phyloP scores from a whole-genome alignment of 2,888 invertebrate genomes.

The Dryocosmus kuriphilus region DNA sequence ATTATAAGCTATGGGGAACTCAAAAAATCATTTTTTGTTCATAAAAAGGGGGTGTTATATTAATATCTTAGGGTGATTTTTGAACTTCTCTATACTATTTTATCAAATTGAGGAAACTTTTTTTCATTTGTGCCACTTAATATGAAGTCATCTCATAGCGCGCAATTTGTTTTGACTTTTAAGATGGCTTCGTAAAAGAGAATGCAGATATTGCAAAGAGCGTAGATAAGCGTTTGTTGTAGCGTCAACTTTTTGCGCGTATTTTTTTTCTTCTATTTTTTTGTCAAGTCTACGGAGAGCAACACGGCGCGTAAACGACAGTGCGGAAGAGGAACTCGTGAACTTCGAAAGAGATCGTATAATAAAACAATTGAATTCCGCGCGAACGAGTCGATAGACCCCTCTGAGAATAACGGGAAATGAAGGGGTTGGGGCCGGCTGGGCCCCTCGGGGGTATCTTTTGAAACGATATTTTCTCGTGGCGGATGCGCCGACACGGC shows the following conservation, averaged over 20 bases:
- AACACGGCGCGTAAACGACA: slow-evolving; percentile 35
- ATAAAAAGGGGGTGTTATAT: too few species aligned
- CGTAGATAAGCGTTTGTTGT: slow-evolving; percentile 6
- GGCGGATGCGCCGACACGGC: slow-evolving; percentile 33
- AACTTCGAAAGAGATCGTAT: slow-evolving; percentile 64
- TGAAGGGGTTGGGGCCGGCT: slow-evolving; percentile 28
- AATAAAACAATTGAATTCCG: slow-evolving; percentile 73
- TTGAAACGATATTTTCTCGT: slow-evolving; percentile 41
- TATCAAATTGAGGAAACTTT: too few species aligned
- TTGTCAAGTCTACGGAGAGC: slow-evolving; percentile 23
- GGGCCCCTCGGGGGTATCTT: slow-evolving; percentile 37
- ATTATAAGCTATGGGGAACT: too few species aligned
- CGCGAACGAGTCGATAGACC: slow-evolving; percentile 60
- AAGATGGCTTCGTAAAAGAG: background rate
- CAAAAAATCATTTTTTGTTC: too few species aligned
- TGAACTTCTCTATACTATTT: too few species aligned
- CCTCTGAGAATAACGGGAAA: slow-evolving; percentile 27
- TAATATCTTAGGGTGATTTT: too few species aligned
- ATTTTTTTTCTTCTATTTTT: background rate
- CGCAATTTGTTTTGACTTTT: background rate
- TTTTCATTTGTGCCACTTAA: too few species aligned
- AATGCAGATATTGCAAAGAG: background rate
- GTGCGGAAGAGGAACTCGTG: slow-evolving; percentile 40
- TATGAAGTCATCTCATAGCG: background rate
- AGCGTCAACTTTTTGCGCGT: background rate